phyloP scores from a whole-genome alignment of 2,797 vertebrate species.

The Oreochromis mossambicus region DNA sequence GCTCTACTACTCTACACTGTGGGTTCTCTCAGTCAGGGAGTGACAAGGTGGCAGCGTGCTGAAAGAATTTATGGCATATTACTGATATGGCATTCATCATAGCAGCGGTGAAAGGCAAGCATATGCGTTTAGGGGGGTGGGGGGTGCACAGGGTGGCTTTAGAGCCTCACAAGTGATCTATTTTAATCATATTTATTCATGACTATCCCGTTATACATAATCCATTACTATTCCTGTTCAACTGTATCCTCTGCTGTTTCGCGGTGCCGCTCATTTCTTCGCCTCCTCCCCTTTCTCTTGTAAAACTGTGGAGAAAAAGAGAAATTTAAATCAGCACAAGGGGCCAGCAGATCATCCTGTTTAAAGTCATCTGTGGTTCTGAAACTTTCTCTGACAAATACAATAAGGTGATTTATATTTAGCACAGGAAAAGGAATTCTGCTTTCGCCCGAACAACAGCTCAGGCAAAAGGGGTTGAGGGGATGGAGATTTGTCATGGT shows the following conservation, averaged over 20 bases:
- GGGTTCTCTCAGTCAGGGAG: constrained; percentile 31
- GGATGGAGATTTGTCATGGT: constrained; percentile 30
- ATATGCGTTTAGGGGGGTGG: not conserved
- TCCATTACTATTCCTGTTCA: constrained; percentile 58
- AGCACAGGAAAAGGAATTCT: not conserved
- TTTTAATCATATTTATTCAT: constrained; percentile 71
- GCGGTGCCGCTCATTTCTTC: constrained; percentile 64
- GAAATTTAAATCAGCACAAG: constrained; percentile 33
- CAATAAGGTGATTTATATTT: constrained; percentile 36
- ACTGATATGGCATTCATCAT: constrained; percentile 44
- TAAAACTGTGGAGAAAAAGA: constrained; percentile 47
- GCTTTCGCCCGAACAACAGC: not conserved
- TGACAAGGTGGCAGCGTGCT: constrained; percentile 49
- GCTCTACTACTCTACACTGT: constrained; percentile 15
- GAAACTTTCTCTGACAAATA: constrained; percentile 27
- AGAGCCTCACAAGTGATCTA: constrained; percentile 57
- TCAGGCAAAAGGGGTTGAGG: not conserved
- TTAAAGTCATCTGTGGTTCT: constrained; percentile 9
- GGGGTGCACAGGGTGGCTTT: not conserved
- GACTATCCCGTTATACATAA: constrained; percentile 61
- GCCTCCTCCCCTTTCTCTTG: constrained; percentile 66
- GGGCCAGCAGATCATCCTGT: constrained; percentile 19
- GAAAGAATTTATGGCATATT: constrained; percentile 42
- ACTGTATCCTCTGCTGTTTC: constrained; percentile 49
- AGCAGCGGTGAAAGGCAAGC: constrained; percentile 34